Base-by-base conservation (phyloP, 2,113 vertebrate genomes). In the Aptenodytes forsteri region DNA sequence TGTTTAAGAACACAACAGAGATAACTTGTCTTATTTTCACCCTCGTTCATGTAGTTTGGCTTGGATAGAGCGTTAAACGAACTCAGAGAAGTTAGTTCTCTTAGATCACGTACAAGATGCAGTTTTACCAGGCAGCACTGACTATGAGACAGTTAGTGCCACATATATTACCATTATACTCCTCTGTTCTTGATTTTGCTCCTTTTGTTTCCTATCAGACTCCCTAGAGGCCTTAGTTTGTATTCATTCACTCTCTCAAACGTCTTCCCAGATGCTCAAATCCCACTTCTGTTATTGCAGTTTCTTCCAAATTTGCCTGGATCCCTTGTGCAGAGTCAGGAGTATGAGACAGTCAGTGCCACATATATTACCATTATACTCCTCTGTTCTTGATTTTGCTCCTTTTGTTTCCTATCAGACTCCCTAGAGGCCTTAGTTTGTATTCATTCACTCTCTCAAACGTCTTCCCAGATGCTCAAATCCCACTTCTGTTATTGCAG, bases 241-340 rank as follows among this genome's bases (percentile, higher is more conserved):
- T 86, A 87, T 96, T 96, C 91, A 64, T 81, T 94, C 92, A 65
- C 66, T 88, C 83, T 70, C 80, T 94, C 92, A 95, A 79, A 92
- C 54, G 29, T 95, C 86, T 97, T 95, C 93, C 95, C 91, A 85
- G 89, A 87, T 82, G 85, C 73, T 97, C 72, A 96, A 95, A 96
- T 79, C 58, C 56, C 69, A 54, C 73, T 94, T 88, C 91, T 90
- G 86, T 77, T 75, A 94, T 80, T 97, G 86, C 86, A 83, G 80
- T 97, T 98, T 91, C 95, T 97, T 96, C 96, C 40, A 89, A 85
- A 95, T 96, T 80, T 88, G 94, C 67, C 76, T 90, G 83, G 80
- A 76, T 93, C 84, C 83, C 91, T 95, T 59, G 62, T 87, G 94
- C 93, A 75, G 94, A 90, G 70, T 95, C 89, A 93, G 79, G 47